Conservation (phyloP, 2,888 invertebrate genomes). For the Cephus rjabovi region DNA sequence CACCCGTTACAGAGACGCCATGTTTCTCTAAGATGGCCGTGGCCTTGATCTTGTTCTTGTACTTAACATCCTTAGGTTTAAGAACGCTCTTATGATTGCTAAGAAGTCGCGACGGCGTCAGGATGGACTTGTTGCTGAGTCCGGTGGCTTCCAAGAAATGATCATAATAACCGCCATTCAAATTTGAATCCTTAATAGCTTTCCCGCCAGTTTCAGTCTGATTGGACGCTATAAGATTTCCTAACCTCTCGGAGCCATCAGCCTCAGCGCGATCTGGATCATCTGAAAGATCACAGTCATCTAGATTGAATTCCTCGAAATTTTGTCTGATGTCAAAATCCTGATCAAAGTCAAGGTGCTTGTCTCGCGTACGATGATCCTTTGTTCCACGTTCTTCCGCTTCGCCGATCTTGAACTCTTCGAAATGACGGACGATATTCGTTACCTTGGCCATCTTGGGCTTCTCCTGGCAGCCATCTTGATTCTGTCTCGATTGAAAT, state of each 20-base stretch:
- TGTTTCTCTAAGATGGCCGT: slow-evolving; percentile 69
- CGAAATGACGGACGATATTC: slow-evolving; percentile 62
- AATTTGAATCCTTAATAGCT: slow-evolving; percentile 62
- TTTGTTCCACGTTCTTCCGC: slow-evolving; percentile 36
- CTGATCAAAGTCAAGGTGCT: slow-evolving; percentile 43
- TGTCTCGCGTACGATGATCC: slow-evolving; percentile 21
- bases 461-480: slow-evolving; percentile 26
- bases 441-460: slow-evolving; percentile 48
- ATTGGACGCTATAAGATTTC: slow-evolving; percentile 21
- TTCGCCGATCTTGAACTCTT: slow-evolving; percentile 60
- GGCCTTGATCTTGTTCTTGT: slow-evolving; percentile 76
- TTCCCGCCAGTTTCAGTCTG: slow-evolving; percentile 32
- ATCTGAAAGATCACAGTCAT: slow-evolving; percentile 75
- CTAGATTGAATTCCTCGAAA: slow-evolving; percentile 84
- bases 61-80: slow-evolving; percentile 83
- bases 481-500: slow-evolving; percentile 41
- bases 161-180: slow-evolving; percentile 71
- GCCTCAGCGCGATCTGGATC: slow-evolving; percentile 59
- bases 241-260: slow-evolving; percentile 59
- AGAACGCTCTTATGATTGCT: slow-evolving; percentile 82
- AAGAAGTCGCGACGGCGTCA: slow-evolving; percentile 74
- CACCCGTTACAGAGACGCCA: slow-evolving; percentile 56
- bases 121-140: slow-evolving; percentile 81
- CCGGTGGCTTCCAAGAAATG: slow-evolving; percentile 84
- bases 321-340: slow-evolving; percentile 80